phyloP scores from a whole-genome alignment of 2,797 vertebrate species.

The Phataginus tricuspis region DNA sequence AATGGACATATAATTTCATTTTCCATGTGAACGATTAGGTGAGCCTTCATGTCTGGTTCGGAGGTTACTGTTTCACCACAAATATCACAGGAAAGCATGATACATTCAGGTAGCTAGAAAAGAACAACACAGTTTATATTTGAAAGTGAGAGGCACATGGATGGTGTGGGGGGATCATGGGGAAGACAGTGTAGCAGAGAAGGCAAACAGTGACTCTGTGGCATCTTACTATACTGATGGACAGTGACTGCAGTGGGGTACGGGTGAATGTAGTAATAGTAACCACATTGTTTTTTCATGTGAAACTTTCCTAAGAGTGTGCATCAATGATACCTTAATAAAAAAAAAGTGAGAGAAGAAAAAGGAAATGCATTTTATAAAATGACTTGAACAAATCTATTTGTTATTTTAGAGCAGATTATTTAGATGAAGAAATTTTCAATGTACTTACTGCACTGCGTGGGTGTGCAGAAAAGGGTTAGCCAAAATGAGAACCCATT shows the following conservation, averaged over 20 bases:
- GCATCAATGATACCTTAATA: no score
- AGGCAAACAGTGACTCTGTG: no score
- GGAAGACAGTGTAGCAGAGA: no score
- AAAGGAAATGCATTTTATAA: constrained; percentile 44
- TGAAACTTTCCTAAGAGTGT: no score
- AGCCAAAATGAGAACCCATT: neutral
- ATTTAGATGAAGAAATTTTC: constrained; percentile 18
- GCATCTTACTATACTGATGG: no score
- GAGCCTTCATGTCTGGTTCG: constrained; percentile 90
- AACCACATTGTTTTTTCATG: no score
- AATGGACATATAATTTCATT: constrained; percentile 87
- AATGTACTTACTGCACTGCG: neutral
- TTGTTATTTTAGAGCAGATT: neutral
- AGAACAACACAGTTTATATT: neutral
- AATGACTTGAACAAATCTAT: neutral
- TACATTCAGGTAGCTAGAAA: constrained; percentile 44
- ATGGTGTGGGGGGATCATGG: no score
- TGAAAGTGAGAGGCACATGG: neutral
- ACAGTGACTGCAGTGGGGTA: no score
- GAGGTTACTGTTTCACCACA: constrained; percentile 88
- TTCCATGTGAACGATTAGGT: constrained; percentile 89
- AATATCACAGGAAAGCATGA: constrained; percentile 91
- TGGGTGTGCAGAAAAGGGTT: neutral
- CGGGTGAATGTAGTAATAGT: no score
- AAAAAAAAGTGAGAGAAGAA: neutral